Evolutionary conservation across 1,140 invertebrate species (phyloP).

Genomic region (Polypedilum pembai): DNA sequence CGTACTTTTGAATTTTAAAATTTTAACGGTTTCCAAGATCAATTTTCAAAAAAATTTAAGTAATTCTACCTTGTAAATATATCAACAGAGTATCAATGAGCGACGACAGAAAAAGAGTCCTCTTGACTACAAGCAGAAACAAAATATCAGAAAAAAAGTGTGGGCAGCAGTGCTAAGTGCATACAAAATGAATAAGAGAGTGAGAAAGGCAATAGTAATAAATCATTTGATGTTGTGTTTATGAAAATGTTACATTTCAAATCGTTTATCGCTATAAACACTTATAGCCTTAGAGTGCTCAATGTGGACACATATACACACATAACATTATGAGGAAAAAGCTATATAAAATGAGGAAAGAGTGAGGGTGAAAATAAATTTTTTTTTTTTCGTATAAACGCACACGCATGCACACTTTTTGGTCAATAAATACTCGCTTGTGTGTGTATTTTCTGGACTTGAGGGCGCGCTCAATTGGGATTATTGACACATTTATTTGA

Average conservation of each 20-base stretch:
- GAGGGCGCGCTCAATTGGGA: not conserved
- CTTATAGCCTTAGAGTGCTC: not conserved
- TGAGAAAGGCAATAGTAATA: conserved; percentile 1
- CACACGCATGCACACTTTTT: conserved; percentile 2
- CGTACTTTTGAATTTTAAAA: no score
- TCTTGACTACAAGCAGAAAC: no score
- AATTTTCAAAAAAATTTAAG: no score
- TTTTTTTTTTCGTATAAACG: not conserved
- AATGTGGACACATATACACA: not conserved
- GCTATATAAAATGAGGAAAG: not conserved
- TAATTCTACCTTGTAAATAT: no score
- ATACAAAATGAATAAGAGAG: no score
- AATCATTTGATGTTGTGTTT: conserved; percentile 28
- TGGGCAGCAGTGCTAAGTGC: no score
- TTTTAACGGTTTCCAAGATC: no score
- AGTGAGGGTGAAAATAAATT: no score
- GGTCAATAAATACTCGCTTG: conserved; percentile 19
- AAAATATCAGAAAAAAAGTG: no score
- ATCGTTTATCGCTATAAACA: conserved; percentile 18
- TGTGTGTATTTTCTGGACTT: not conserved
- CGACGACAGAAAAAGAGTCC: no score
- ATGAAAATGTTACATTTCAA: conserved; percentile 24
- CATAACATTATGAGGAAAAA: not conserved
- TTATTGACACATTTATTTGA: conserved; percentile 28
- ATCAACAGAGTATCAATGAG: no score